Evolutionary conservation across 2,888 invertebrate species (phyloP).

Genomic region (Macaria notata): DNA sequence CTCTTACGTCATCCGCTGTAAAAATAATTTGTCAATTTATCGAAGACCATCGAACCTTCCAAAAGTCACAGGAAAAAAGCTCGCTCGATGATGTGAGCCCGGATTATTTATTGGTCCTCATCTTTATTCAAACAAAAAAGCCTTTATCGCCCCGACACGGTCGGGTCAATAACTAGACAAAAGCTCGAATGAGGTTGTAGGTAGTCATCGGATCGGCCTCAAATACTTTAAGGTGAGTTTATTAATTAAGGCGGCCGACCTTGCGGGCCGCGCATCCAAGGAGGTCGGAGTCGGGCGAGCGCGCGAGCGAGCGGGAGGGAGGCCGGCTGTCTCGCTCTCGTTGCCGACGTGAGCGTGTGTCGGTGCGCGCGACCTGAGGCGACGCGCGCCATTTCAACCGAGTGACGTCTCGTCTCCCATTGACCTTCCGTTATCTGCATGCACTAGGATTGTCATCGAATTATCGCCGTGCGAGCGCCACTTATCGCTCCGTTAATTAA

Average conservation of each 20-base stretch:
- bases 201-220: conserved; percentile 79
- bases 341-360: conserved; percentile 27
- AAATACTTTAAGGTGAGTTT: conserved; percentile 82
- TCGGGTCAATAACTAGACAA: conserved; percentile 80
- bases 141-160: conserved; percentile 52
- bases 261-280: conserved; percentile 80
- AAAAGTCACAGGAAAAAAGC: conserved; percentile 12
- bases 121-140: conserved; percentile 57
- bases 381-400: conserved; percentile 61
- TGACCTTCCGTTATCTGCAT: conserved; percentile 79
- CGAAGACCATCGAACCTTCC: conserved; percentile 5
- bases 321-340: conserved; percentile 35
- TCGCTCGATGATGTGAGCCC: conserved; percentile 13
- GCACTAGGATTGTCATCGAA: conserved; percentile 54
- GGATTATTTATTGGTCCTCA: conserved; percentile 29
- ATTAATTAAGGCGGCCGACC: conserved; percentile 82
- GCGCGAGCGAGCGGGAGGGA: conserved; percentile 60
- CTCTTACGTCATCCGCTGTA: conserved; percentile 22
- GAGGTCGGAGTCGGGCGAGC: conserved; percentile 76
- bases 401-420: conserved; percentile 62
- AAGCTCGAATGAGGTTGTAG: conserved; percentile 75
- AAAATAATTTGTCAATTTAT: conserved; percentile 28
- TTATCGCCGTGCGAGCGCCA: conserved; percentile 30
- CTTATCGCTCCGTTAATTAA: conserved; percentile 9
- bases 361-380: conserved; percentile 55